Evolutionary conservation across 2,888 invertebrate genomes (phyloP), one percentile per base, ranked within the genome.

Genomic region (Morpho deidamia): DNA sequence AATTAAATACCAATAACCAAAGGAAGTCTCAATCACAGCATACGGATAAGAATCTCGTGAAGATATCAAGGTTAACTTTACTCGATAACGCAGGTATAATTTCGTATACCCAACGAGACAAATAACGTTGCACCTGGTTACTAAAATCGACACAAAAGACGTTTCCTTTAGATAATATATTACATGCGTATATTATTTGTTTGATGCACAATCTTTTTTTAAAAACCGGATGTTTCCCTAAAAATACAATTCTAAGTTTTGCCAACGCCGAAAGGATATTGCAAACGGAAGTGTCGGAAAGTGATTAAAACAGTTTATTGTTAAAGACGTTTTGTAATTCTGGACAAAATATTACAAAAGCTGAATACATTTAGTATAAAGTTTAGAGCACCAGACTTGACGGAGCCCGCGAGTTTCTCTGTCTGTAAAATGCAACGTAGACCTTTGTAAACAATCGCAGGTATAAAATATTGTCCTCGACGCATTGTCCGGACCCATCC

Each of bases 221-320:
- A 66, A 66, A 79, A 84, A 79, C 85, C 86, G 87, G 87, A 88
- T 86, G 84, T 87, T 83, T 83, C 74, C 76, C 69, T 76, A 75
- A 74, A 81, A 81, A 83, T 84, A 50, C 50, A 50, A 37, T 53
- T 40, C 41, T 37, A 51, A 58, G 43, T 53, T 51, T 52, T 47
- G 52, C 44, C 23, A 48, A 40, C 33, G 41, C 42, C 44, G 44
- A 74, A 77, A 76, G 78, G 78, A 80, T 77, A 76, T 67, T 64
- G 67, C 62, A 68, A 64, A 69, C 82, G 84, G 84, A 84, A 84
- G 73, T 71, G 73, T 70, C 73, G 76, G 76, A 70, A 71, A 60
- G 67, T 62, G 64, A 71, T 68, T 65, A 70, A 74, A 75, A 11
- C 68, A 73, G 61, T 59, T 65, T 70, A 70, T 81, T 80, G 76